These are phyloP conservation scores for Paracyprichromis sp. DNA, from an alignment of 2,113 vertebrate species.

Conservation along the genomic window DNA sequence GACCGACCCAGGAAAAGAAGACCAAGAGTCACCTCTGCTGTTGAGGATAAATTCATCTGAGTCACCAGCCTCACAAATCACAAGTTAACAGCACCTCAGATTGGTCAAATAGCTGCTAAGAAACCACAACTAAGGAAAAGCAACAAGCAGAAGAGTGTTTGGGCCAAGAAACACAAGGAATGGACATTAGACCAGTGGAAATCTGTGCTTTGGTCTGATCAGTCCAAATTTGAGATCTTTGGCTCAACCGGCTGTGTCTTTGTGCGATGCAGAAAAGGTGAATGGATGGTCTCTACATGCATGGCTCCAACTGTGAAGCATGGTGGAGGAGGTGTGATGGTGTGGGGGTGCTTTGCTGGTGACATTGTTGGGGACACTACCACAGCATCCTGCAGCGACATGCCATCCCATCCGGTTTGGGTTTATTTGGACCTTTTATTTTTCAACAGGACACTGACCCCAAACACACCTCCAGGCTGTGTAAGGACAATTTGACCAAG, in stretches of 20 bases:
- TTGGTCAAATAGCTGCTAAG: not conserved
- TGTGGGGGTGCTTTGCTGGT: not conserved
- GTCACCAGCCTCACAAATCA: not conserved
- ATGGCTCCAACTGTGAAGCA: not conserved
- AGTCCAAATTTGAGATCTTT: not conserved
- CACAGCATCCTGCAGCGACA: not conserved
- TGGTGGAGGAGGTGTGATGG: not conserved
- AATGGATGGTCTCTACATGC: not conserved
- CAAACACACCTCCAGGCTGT: not conserved
- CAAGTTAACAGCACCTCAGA: not conserved
- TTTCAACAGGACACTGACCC: not conserved
- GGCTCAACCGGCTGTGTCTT: accelerated
- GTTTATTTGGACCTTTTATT: not conserved
- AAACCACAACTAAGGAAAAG: accelerated
- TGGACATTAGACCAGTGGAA: not conserved
- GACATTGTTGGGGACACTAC: not conserved
- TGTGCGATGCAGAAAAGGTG: accelerated
- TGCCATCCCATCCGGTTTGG: accelerated
- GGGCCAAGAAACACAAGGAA: not conserved
- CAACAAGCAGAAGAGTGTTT: not conserved
- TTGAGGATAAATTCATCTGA: not conserved
- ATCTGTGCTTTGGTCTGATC: not conserved
- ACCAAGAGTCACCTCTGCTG: not conserved
- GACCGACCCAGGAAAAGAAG: accelerated
- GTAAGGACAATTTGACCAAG: not conserved